phyloP scores from a whole-genome alignment of 2,797 vertebrate genomes.

The Sparidentex hasta region DNA sequence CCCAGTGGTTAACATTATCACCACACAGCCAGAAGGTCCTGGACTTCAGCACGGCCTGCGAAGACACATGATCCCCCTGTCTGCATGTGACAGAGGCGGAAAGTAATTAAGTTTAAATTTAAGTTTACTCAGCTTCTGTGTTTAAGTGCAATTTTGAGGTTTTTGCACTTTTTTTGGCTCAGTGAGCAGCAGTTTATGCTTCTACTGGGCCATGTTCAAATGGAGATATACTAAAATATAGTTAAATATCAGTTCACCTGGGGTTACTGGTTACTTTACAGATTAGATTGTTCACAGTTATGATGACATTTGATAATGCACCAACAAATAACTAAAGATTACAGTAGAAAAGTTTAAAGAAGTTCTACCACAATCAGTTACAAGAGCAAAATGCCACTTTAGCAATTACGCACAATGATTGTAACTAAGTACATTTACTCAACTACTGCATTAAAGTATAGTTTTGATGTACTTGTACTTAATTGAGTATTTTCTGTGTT shows the following conservation, averaged over 20 bases:
- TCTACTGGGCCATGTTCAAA: neutral
- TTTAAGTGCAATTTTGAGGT: neutral
- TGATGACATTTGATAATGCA: neutral
- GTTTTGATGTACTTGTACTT: too few species aligned
- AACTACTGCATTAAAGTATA: too few species aligned
- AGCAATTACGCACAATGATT: neutral
- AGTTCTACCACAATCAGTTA: neutral
- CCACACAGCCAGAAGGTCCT: conserved; percentile 20
- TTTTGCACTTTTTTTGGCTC: neutral
- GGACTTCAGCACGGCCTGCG: neutral
- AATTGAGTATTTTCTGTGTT: too few species aligned
- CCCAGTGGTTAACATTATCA: conserved; percentile 20
- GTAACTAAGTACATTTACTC: too few species aligned
- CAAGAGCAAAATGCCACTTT: neutral
- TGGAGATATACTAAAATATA: neutral
- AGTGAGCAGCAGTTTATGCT: neutral
- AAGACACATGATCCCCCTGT: neutral
- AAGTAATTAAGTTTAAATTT: neutral
- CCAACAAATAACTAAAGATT: neutral
- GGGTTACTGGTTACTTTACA: neutral
- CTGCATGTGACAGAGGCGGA: neutral
- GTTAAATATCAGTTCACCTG: neutral
- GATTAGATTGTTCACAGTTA: neutral
- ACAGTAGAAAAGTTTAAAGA: neutral
- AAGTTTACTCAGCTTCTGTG: neutral